Evolutionary conservation across 2,113 vertebrate genomes (phyloP).

Genomic region (Ophiodon elongatus): DNA sequence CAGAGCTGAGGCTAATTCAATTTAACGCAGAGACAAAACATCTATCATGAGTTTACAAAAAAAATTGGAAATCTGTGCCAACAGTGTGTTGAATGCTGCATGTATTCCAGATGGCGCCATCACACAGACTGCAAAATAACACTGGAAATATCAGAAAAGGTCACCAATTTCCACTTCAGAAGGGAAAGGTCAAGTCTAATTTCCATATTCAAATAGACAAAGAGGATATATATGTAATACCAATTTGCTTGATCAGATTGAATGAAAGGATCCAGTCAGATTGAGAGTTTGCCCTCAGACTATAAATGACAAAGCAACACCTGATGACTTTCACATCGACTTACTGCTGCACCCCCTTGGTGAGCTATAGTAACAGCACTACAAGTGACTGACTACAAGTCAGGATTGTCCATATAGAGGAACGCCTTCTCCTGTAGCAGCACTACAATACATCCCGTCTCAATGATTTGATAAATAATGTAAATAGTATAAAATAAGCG

Average conservation of each 20-base stretch:
- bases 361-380: conserved; percentile 30
- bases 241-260: background rate
- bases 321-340: conserved; percentile 50
- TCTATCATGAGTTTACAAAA: conserved; percentile 35
- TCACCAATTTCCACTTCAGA: conserved; percentile 44
- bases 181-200: conserved; percentile 58
- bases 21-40: conserved; percentile 56
- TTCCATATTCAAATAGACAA: conserved; percentile 38
- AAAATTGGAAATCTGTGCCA: conserved; percentile 9
- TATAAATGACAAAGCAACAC: conserved; percentile 61
- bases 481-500: conserved; percentile 63
- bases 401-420: conserved; percentile 30
- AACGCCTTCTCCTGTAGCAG: conserved; percentile 23
- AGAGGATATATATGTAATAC: conserved; percentile 13
- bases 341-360: conserved; percentile 42
- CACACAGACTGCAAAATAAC: conserved; percentile 45
- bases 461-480: conserved; percentile 75
- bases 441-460: conserved; percentile 39
- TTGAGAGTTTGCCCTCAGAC: conserved; percentile 50
- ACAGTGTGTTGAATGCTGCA: conserved; percentile 31
- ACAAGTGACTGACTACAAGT: conserved; percentile 37
- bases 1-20: conserved; percentile 58
- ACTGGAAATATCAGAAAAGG: conserved; percentile 77
- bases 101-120: conserved; percentile 40
- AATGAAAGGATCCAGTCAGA: conserved; percentile 31